phyloP scores from a whole-genome alignment of 2,113 vertebrate species.

The Microtus pennsylvanicus region DNA sequence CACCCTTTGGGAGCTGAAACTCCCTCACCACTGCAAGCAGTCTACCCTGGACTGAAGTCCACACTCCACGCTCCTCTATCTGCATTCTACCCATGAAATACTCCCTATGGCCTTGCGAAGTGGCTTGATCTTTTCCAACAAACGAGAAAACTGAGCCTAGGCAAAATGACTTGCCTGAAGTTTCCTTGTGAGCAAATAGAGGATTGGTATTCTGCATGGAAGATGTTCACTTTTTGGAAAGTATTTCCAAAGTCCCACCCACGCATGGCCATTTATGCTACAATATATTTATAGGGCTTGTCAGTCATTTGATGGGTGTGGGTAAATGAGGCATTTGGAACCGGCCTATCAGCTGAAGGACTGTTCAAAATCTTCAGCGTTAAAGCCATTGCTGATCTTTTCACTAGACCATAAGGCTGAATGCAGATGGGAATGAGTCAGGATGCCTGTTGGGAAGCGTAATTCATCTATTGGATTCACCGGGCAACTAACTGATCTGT shows the following conservation, averaged over 20 bases:
- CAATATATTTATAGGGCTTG: neutral
- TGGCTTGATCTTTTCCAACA: neutral
- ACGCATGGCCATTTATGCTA: neutral
- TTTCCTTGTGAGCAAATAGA: neutral
- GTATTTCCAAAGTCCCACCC: neutral
- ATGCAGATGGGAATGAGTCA: neutral
- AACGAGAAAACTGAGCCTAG: neutral
- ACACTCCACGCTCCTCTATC: neutral
- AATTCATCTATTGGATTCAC: neutral
- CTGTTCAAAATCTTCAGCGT: neutral
- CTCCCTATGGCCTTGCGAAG: neutral
- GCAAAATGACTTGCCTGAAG: neutral
- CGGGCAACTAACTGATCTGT: neutral
- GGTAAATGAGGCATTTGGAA: neutral
- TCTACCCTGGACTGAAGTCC: neutral
- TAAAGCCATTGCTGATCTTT: neutral
- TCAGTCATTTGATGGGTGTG: neutral
- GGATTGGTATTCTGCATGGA: neutral
- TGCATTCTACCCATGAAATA: neutral
- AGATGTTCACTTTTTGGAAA: neutral
- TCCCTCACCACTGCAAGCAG: neutral
- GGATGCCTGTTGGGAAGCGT: neutral
- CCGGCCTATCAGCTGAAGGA: neutral
- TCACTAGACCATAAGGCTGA: neutral
- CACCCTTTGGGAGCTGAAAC: neutral